Base-by-base conservation (phyloP, 1,140 invertebrate genomes). In the Maconellicoccus hirsutus region DNA sequence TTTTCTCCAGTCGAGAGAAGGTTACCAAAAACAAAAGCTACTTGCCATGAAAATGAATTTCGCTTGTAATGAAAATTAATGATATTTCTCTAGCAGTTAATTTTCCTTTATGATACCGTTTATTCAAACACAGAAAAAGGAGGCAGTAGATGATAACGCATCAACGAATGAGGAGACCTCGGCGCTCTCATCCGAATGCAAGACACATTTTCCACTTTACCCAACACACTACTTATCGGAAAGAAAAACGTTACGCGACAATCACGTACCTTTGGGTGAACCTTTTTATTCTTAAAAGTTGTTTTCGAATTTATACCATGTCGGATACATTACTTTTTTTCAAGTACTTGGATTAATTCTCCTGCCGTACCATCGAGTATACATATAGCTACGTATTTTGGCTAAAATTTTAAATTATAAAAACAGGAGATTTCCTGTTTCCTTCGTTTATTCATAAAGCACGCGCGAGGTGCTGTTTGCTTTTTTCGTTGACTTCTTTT, bases 101-200 rank as follows among this genome's bases (percentile, higher is more conserved):
- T 66, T 66, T 66, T 66, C 61, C 61, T 66, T 66, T 66, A 66
- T 66, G 61, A 66, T 66, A 66, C 61, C 61, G 61, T 66, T 66
- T 66, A 66, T 66, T 66, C 22, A 25, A 66, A 66, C 61, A 22
- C 21, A 12, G 22, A 26, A 26, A 66, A 26, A 12, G 61, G 3
- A 66, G 7, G 61, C 61, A 22, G 61, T 8, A 66, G 61, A 26
- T 25, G 61, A 26, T 25, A 66, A 25, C 21, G 61, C 22, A 25
- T 66, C 22, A 66, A 23, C 22, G 61, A 12, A 22, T 66, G 19
- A 26, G 25, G 3, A 66, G 61, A 23, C 61, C 25, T 26, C 61
- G 3, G 61, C 25, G 2, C 25, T 66, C 61, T 66, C 61, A 66
- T 66, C 61, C 61, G 21, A 66, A 66, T 66, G 61, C 61, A 22